These are phyloP conservation scores for Bembecia ichneumoniformis DNA, from an alignment of 2,888 invertebrate genomes.

Conservation along the genomic window DNA sequence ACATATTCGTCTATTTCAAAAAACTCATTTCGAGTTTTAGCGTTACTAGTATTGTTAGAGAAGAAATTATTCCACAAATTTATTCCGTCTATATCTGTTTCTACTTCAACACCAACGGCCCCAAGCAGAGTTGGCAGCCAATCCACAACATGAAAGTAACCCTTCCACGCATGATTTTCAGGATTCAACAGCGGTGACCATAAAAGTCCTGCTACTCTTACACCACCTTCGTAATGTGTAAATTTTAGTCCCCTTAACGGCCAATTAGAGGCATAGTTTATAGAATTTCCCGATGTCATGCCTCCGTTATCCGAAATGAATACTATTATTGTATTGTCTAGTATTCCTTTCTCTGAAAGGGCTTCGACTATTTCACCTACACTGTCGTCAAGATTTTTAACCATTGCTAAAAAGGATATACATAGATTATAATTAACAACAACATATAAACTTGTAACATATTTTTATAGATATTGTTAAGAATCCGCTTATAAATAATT, in stretches of 20 bases:
- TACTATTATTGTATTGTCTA: slow-evolving; percentile 85
- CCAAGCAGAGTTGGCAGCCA: slow-evolving; percentile 82
- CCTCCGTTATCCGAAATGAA: slow-evolving; percentile 93
- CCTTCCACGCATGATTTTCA: slow-evolving; percentile 55
- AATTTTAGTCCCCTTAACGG: slow-evolving; percentile 84
- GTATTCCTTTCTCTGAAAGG: slow-evolving; percentile 75
- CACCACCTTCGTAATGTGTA: slow-evolving; percentile 87
- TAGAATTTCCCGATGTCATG: slow-evolving; percentile 78
- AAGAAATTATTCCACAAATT: slow-evolving; percentile 49
- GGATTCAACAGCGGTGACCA: slow-evolving; percentile 67
- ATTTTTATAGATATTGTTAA: background rate
- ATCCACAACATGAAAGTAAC: slow-evolving; percentile 82
- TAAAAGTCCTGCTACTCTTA: slow-evolving; percentile 80
- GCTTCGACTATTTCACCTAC: slow-evolving; percentile 83
- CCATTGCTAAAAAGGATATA: slow-evolving; percentile 79
- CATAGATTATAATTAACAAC: background rate
- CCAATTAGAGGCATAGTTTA: slow-evolving; percentile 84
- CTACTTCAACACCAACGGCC: slow-evolving; percentile 35
- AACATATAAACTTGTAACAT: background rate
- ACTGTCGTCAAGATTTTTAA: slow-evolving; percentile 87
- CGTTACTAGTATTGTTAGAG: slow-evolving; percentile 26
- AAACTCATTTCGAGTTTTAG: slow-evolving; percentile 26
- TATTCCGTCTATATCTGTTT: slow-evolving; percentile 41
- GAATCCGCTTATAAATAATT: background rate
- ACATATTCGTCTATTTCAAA: slow-evolving; percentile 48